phyloP scores from a whole-genome alignment of 92 coral and sea anemone species.

The Metridium senile region DNA sequence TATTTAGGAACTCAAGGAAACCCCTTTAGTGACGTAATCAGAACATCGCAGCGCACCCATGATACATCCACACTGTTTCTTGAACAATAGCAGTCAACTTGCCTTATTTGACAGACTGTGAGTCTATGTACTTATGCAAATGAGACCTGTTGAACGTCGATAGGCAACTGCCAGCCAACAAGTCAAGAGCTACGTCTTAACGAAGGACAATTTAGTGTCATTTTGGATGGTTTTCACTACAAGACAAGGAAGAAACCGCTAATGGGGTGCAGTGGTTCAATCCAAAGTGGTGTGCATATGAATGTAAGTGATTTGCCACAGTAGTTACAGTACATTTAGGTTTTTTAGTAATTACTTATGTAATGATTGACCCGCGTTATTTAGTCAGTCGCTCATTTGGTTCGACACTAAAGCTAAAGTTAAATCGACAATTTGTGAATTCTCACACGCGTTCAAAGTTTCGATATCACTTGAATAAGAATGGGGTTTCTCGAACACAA shows the following conservation, averaged over 20 bases:
- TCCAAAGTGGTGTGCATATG: conserved; percentile 22
- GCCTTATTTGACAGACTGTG: background rate
- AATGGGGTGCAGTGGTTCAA: conserved; percentile 37
- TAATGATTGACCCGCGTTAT: no score
- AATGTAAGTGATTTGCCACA: conserved; percentile 9
- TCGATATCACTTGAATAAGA: conserved; percentile 9
- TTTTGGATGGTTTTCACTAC: background rate
- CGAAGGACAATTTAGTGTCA: background rate
- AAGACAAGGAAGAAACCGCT: background rate
- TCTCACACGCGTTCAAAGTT: background rate
- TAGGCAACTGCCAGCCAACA: background rate
- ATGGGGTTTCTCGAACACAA: background rate
- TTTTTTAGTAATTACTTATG: background rate
- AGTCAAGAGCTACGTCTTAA: background rate
- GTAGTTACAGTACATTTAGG: background rate
- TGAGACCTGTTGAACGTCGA: conserved; percentile 3
- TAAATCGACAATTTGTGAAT: background rate
- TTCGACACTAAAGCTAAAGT: no score
- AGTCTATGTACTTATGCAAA: conserved; percentile 6
- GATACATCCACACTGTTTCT: no score
- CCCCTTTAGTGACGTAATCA: background rate
- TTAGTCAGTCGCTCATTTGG: no score
- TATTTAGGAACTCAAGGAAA: background rate
- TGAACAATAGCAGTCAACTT: background rate
- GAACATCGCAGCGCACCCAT: no score